These are phyloP conservation scores for Caenorhabditis panamensis DNA, from an alignment of 2,888 invertebrate genomes.

Conservation along the genomic window DNA sequence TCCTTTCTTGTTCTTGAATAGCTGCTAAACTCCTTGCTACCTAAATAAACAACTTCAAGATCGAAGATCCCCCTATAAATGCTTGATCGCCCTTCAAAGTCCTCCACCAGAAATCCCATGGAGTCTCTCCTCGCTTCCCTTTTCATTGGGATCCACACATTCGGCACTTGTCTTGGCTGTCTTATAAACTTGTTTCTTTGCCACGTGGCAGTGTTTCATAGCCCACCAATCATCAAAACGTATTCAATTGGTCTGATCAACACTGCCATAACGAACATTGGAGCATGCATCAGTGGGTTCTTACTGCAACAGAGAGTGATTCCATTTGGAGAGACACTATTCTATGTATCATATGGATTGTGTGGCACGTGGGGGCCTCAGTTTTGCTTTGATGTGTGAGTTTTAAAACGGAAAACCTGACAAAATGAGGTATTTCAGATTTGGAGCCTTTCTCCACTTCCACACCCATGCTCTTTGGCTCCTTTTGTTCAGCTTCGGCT, in stretches of 20 bases:
- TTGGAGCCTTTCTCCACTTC: slow-evolving; percentile 32
- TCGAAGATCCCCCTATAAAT: too few relatives aligned
- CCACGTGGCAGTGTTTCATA: slow-evolving; percentile 31
- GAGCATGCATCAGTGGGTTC: slow-evolving; percentile 12
- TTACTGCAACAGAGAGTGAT: slow-evolving; percentile 31
- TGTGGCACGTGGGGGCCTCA: not conserved
- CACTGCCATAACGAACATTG: slow-evolving; percentile 4
- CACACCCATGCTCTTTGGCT: slow-evolving; percentile 38
- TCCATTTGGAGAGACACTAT: not conserved
- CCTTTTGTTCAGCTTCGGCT: slow-evolving; percentile 17
- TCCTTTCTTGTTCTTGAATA: slow-evolving; percentile 1
- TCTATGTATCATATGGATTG: slow-evolving; percentile 21
- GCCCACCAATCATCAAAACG: slow-evolving; percentile 31
- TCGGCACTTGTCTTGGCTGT: not conserved
- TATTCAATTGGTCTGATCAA: slow-evolving; percentile 25
- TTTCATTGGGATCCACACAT: slow-evolving; percentile 12
- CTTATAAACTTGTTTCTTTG: slow-evolving; percentile 25
- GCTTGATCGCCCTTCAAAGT: too few relatives aligned
- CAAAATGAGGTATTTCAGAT: slow-evolving; percentile 13
- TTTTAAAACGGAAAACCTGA: too few relatives aligned
- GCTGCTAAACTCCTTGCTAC: not conserved
- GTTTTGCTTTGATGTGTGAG: slow-evolving; percentile 31
- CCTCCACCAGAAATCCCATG: not conserved
- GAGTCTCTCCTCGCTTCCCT: not conserved
- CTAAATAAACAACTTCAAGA: not conserved